Percentiles rank a stretch among this genome's conserved stretches.
Evolutionary conservation across 2,113 vertebrate genomes (phyloP).

Genomic region (Tonatia bakeri): DNA sequence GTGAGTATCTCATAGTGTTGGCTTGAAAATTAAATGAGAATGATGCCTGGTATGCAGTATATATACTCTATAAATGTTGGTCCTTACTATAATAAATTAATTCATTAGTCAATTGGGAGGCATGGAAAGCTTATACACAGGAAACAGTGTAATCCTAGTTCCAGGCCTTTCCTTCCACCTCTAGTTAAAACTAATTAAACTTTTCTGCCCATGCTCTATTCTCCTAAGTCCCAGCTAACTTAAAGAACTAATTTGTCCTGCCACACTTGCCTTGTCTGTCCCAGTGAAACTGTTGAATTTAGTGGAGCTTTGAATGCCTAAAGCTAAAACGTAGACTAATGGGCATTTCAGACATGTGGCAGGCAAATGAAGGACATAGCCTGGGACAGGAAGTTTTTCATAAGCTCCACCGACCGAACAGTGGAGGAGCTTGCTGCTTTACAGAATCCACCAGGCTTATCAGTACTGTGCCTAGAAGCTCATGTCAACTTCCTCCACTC

Average conservation of each 20-base stretch:
- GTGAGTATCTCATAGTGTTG: background rate
- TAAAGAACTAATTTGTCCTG: conserved; percentile 23
- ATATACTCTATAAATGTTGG: background rate
- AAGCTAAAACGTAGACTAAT: background rate
- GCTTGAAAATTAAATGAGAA: background rate
- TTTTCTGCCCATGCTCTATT: background rate
- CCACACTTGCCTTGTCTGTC: background rate
- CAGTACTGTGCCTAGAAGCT: background rate
- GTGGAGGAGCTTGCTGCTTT: background rate
- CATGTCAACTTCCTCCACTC: background rate
- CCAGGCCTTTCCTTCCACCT: background rate
- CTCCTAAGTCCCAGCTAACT: background rate
- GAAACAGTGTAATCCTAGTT: background rate
- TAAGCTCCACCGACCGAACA: background rate
- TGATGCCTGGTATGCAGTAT: background rate
- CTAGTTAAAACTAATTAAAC: background rate
- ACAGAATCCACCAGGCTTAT: background rate
- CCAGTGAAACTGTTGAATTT: background rate
- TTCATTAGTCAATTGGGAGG: background rate
- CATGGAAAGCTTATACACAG: background rate
- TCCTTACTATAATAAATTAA: background rate
- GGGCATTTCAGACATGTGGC: background rate
- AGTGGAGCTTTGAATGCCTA: background rate
- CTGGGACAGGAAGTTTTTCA: background rate
- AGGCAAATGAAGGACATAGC: background rate